phyloP scores from a whole-genome alignment of 2,113 vertebrate species.

The Cygnus buccinator region DNA sequence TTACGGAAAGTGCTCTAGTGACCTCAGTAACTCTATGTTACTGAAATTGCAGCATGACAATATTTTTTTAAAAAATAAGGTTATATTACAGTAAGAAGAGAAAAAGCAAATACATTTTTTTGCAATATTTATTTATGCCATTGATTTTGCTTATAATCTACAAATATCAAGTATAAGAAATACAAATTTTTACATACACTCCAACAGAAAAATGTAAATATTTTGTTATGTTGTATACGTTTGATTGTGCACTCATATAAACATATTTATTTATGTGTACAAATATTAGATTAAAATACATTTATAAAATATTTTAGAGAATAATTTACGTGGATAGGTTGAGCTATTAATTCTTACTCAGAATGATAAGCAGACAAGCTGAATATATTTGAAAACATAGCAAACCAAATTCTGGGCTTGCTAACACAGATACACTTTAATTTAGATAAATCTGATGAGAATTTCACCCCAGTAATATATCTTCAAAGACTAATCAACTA shows the following conservation, averaged over 20 bases:
- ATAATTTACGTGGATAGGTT: not conserved
- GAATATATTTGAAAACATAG: not conserved
- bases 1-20: not conserved
- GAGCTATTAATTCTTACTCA: not conserved
- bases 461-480: not conserved
- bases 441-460: not conserved
- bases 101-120: not conserved
- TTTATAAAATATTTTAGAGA: not conserved
- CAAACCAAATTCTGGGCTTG: not conserved
- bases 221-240: not conserved
- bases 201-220: not conserved
- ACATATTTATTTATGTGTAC: not conserved
- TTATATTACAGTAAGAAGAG: not conserved
- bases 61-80: not conserved
- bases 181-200: not conserved
- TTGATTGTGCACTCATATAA: not conserved
- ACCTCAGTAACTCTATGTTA: not conserved
- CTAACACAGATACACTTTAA: not conserved
- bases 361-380: not conserved
- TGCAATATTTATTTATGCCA: not conserved
- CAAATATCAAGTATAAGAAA: not conserved
- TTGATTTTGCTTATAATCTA: not conserved
- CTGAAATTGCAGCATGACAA: not conserved
- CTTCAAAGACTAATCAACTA: not conserved
- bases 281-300: not conserved